phyloP scores from a whole-genome alignment of 2,888 invertebrate genomes.

The Fragum whitleyi region DNA sequence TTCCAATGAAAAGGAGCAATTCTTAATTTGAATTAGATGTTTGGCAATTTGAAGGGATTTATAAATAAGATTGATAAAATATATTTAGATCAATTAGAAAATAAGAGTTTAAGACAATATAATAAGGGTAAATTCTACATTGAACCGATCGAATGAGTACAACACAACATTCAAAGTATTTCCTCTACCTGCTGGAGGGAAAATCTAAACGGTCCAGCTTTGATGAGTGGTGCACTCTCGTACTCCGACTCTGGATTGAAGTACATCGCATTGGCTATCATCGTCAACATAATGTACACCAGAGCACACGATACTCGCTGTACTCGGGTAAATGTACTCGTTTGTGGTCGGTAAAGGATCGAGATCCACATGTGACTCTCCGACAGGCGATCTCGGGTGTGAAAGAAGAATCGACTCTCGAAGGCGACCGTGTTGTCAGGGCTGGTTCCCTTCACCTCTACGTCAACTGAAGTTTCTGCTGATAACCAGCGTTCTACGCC shows the following conservation, averaged over 20 bases:
- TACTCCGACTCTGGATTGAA: conserved; percentile 72
- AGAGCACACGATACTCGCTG: conserved; percentile 83
- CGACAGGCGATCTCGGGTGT: conserved; percentile 68
- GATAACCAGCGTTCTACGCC: conserved; percentile 69
- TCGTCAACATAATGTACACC: conserved; percentile 84
- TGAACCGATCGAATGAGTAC: no score
- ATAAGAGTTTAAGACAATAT: no score
- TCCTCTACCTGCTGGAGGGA: conserved; percentile 54
- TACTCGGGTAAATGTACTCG: conserved; percentile 84
- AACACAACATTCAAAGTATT: no score
- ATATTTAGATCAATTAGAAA: no score
- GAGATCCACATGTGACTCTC: conserved; percentile 86
- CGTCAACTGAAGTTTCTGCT: conserved; percentile 49
- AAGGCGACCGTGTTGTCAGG: conserved; percentile 36
- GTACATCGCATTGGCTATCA: conserved; percentile 86
- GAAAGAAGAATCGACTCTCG: conserved; percentile 62
- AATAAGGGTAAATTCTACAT: no score
- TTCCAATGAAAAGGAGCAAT: no score
- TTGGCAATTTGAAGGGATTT: no score
- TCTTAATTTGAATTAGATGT: no score
- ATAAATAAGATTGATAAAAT: no score
- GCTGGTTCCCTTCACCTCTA: conserved; percentile 21
- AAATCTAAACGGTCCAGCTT: conserved; percentile 70
- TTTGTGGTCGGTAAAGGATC: conserved; percentile 84
- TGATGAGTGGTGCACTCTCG: conserved; percentile 53